Conservation (phyloP, 2,888 invertebrate species). For the Pimpla rufipes region DNA sequence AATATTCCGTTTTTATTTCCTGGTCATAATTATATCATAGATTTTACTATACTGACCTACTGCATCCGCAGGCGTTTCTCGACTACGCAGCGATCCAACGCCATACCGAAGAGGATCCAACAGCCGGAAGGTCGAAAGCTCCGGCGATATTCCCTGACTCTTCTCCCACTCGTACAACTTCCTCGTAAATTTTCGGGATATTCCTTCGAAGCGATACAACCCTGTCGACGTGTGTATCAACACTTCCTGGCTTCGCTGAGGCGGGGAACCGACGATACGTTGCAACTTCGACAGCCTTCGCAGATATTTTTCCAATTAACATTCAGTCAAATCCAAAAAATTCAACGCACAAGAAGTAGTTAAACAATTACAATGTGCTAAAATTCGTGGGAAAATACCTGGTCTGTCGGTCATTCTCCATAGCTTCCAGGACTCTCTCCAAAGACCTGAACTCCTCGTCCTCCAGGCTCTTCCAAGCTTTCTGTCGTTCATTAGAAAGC, state of each 20-base stretch:
- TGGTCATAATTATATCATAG: too few relatives aligned
- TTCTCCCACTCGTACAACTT: conserved; percentile 97
- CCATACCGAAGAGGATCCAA: conserved; percentile 86
- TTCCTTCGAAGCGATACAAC: conserved; percentile 94
- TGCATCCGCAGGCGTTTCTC: conserved; percentile 38
- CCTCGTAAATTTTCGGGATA: conserved; percentile 95
- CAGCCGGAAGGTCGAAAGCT: conserved; percentile 93
- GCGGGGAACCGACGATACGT: conserved; percentile 87
- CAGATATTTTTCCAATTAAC: background rate
- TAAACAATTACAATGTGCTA: too few relatives aligned
- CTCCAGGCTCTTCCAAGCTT: conserved; percentile 78
- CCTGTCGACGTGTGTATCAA: conserved; percentile 94
- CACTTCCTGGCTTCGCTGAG: conserved; percentile 89
- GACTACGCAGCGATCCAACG: conserved; percentile 54
- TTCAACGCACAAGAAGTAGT: too few relatives aligned
- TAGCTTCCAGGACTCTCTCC: conserved; percentile 87
- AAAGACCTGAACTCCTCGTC: conserved; percentile 87
- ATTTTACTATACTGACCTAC: conserved; percentile 39
- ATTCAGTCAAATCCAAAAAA: background rate
- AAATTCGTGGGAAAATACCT: conserved; percentile 80
- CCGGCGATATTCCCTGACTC: conserved; percentile 94
- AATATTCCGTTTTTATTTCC: too few relatives aligned
- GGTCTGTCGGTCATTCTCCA: conserved; percentile 89
- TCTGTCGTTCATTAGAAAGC: conserved; percentile 68
- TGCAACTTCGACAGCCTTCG: conserved; percentile 87